phyloP scores from a whole-genome alignment of 2,113 vertebrate species.

The Suricata suricatta region DNA sequence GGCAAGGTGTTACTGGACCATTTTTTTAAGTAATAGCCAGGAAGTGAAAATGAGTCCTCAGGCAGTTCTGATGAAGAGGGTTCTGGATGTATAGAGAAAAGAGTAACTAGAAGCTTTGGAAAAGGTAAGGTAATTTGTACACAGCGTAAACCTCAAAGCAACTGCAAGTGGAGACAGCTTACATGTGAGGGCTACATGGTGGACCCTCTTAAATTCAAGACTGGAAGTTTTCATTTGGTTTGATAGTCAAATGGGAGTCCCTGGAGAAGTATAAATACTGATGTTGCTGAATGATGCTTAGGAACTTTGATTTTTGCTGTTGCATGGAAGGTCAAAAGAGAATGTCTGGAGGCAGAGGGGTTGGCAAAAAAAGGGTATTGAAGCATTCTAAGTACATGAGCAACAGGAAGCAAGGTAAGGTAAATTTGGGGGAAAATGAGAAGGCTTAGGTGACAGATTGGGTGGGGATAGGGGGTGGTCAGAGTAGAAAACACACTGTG shows the following conservation, averaged over 20 bases:
- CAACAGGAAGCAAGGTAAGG: not conserved
- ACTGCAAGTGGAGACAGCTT: not conserved
- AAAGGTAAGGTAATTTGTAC: slow-evolving; percentile 10
- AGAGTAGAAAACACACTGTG: not conserved
- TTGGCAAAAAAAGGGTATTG: not conserved
- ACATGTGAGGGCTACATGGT: not conserved
- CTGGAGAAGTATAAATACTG: not conserved
- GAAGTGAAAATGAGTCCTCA: slow-evolving; percentile 44
- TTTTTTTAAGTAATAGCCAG: slow-evolving; percentile 29
- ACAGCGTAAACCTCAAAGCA: not conserved
- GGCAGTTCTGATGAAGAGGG: slow-evolving; percentile 31
- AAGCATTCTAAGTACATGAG: not conserved
- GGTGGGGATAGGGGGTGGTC: not conserved
- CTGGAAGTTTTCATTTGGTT: slow-evolving; percentile 35
- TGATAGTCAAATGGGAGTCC: not conserved
- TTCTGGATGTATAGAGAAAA: slow-evolving; percentile 39
- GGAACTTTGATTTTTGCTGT: slow-evolving; percentile 32
- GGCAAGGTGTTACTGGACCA: not conserved
- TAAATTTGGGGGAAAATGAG: not conserved
- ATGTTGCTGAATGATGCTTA: slow-evolving; percentile 6
- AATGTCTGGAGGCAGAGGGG: not conserved
- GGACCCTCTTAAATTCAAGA: slow-evolving; percentile 11
- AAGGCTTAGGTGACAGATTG: not conserved
- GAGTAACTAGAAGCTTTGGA: slow-evolving; percentile 34
- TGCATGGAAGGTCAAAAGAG: not conserved